Conservation (phyloP, 2,797 vertebrate genomes). For the Fringilla coelebs region DNA sequence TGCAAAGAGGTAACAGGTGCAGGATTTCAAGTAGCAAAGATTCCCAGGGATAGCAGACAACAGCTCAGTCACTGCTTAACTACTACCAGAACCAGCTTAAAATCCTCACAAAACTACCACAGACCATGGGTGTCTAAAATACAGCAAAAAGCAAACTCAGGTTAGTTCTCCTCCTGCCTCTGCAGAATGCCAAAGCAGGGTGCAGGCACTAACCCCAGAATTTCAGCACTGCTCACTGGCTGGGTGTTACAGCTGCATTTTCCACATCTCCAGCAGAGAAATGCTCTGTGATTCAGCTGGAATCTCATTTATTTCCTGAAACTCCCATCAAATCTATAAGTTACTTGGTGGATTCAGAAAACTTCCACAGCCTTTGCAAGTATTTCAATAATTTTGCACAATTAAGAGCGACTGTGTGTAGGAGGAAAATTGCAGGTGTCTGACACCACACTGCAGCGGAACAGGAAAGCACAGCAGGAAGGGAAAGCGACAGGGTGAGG, state of each 20-base stretch:
- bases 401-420: rapidly evolving
- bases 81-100: neutral
- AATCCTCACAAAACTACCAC: neutral
- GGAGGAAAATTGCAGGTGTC: neutral
- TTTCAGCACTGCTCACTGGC: rapidly evolving
- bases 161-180: neutral
- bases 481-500: neutral
- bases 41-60: neutral
- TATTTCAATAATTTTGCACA: neutral
- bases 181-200: neutral
- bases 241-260: neutral
- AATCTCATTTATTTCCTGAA: neutral
- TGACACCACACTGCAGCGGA: rapidly evolving
- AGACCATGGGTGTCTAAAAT: neutral
- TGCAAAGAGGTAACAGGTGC: neutral
- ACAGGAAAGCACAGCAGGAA: neutral
- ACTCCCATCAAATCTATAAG: neutral
- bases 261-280: neutral
- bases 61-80: neutral
- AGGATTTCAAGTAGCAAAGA: neutral
- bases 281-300: neutral
- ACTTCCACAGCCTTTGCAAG: neutral
- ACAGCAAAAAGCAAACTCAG: neutral
- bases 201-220: neutral
- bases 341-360: neutral